A percentile compares a stretch with the other conserved stretches of the same genome.
Evolutionary conservation across 2,113 vertebrate genomes (phyloP).

Genomic region (sheep (Ovis aries)): ARS-UI_Ramb_v3.0 NC_056055.1:67026001-67026500

Average conservation of each 20-base stretch:
- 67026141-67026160: not conserved
- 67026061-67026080: slow-evolving; percentile 23
- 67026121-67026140: not conserved
- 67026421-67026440: slow-evolving; percentile 46
- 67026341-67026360: not conserved
- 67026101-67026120: not conserved
- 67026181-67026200: slow-evolving; percentile 36
- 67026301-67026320: not conserved
- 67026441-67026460: slow-evolving; percentile 30
- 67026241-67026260: slow-evolving; percentile 45
- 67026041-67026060: not conserved
- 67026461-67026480: not conserved
- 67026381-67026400: not conserved
- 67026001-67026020: slow-evolving; percentile 49
- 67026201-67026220: slow-evolving; percentile 43
- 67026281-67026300: not conserved
- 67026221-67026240: slow-evolving; percentile 77
- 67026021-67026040: not conserved
- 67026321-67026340: not conserved
- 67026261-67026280: slow-evolving; percentile 43
- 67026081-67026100: not conserved
- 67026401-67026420: not conserved
- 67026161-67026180: not conserved
- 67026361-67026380: not conserved
- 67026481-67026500: slow-evolving; percentile 28